Conservation (phyloP, 1,140 invertebrate genomes). For the Whitmania pigra region DNA sequence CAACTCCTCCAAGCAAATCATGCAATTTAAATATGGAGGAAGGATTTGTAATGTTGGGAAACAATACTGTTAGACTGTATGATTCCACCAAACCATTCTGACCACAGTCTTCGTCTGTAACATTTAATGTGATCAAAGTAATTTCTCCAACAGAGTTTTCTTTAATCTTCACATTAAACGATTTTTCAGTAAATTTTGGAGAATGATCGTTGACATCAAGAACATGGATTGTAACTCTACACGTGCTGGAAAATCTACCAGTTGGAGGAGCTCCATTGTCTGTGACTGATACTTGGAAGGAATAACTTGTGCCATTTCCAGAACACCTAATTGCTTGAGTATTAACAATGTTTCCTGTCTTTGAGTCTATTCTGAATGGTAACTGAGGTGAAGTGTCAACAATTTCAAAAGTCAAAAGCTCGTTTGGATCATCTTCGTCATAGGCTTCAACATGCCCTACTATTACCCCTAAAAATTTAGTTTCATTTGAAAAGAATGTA, state of each 20-base stretch:
- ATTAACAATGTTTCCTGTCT: neutral
- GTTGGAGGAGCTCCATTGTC: constrained; percentile 17
- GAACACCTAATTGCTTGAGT: neutral
- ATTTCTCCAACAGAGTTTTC: constrained; percentile 22
- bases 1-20: neutral
- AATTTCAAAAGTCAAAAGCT: neutral
- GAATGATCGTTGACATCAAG: constrained; percentile 32
- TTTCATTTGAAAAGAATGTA: constrained; percentile 14
- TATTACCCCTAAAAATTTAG: neutral
- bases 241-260: constrained; percentile 16
- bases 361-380: neutral
- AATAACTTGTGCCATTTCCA: constrained; percentile 11
- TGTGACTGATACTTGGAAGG: constrained; percentile 2
- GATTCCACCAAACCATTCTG: neutral
- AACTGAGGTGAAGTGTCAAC: neutral
- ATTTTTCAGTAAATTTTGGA: constrained; percentile 24
- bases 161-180: constrained; percentile 21
- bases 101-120: constrained; percentile 10
- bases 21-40: neutral
- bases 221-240: constrained; percentile 28
- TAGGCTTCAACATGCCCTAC: neutral
- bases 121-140: neutral
- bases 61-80: neutral
- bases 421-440: constrained; percentile 15
- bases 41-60: neutral